Base-by-base conservation (phyloP, 1,140 invertebrate species). In the Diploscapter pachys region DNA sequence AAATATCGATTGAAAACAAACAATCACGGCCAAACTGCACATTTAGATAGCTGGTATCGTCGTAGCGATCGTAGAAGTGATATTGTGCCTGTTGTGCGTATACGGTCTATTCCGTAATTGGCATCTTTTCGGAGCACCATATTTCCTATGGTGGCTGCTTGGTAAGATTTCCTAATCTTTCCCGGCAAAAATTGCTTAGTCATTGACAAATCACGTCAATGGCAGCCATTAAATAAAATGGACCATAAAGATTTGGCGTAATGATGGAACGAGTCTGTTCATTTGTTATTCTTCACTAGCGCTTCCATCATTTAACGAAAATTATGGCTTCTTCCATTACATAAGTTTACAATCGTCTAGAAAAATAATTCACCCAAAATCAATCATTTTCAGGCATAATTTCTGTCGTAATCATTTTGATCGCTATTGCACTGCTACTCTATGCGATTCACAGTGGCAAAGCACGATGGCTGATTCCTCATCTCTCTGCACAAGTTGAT, bases 401-500 rank as follows among this genome's bases (percentile, higher is more conserved):
- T 71, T 81, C 79, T 50, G 76, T 85, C 9, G 53, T 86, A 5
- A 79, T 84, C 66, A 84, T 85, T 51, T 65, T 85, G 3, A 76
- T 84, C n/a, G 82, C 84, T 13, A 84, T 84, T 66, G 65, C 75
- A 31, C 59, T 84, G 3, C 71, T 84, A 2, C 67, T 84, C 56
- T 86, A 84, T 63, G 83, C 84, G 4, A 84, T 84, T 69, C 79
- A 85, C 50, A 78, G 78, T 69, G 84, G 85, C 62, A 84, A 83
- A 31, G 54, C 83, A 9, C 76, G 84, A n/a, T 82, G 79, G 66
- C 71, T 84, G 9, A 76, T 84, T 53, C 83, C 83, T 6, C 83
- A 84, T 75, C 66, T 84, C 61, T 79, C 74, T n/a, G 85, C 83
- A 11, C 82, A 81, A 74, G 70, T 79, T 9, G 2, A 71, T 50